These are phyloP conservation scores for Hoplodrina blanda DNA, from an alignment of 2,888 invertebrate genomes.

Conservation along the genomic window DNA sequence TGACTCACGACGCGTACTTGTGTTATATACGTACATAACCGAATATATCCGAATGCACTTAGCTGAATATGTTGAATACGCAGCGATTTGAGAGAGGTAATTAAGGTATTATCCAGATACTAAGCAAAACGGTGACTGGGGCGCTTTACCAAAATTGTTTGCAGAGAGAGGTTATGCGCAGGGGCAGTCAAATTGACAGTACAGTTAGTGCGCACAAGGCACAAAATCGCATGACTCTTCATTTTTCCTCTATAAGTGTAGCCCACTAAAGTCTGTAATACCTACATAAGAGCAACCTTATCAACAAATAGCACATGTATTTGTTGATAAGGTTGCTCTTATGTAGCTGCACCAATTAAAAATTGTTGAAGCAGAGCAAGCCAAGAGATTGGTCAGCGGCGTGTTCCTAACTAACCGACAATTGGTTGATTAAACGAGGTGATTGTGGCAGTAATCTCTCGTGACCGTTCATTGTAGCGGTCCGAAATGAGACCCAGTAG, in stretches of 20 bases:
- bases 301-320: conserved; percentile 2
- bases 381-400: conserved; percentile 40
- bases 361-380: conserved; percentile 21
- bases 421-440: conserved; percentile 49
- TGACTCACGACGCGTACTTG: conserved; percentile 62
- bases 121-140: not conserved
- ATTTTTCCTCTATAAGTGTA: not conserved
- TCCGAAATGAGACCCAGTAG: conserved; percentile 24
- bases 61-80: conserved; percentile 28
- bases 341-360: conserved; percentile 30
- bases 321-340: too few relatives aligned
- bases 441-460: conserved; percentile 45
- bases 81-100: conserved; percentile 27
- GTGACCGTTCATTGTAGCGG: conserved; percentile 34
- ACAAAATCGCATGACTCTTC: not conserved
- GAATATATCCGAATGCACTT: conserved; percentile 49
- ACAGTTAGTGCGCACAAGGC: not conserved
- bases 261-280: too few relatives aligned
- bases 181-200: not conserved
- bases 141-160: not conserved
- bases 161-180: not conserved
- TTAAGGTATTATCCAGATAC: conserved; percentile 21
- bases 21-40: conserved; percentile 45
- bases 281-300: not conserved
- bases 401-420: conserved; percentile 44